A percentile compares a stretch with the other conserved stretches of the same genome.
Conservation (phyloP, 2,113 vertebrate species). For the Axis porcinus region DNA sequence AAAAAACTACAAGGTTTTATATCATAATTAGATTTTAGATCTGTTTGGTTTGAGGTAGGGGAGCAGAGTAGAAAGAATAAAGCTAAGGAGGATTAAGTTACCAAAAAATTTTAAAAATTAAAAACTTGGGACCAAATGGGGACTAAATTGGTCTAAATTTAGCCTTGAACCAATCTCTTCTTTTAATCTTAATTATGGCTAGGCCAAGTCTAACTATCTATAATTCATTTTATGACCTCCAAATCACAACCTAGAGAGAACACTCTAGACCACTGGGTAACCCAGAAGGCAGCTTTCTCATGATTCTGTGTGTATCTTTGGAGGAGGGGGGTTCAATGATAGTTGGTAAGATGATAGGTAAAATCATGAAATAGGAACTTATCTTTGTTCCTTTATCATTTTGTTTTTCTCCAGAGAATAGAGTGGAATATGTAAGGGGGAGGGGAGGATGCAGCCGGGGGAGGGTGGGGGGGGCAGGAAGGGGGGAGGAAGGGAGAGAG, state of each 20-base stretch:
- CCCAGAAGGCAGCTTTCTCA: background rate
- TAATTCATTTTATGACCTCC: background rate
- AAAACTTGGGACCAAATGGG: background rate
- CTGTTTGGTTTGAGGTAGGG: background rate
- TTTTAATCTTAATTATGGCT: background rate
- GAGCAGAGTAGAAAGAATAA: background rate
- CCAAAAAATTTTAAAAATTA: background rate
- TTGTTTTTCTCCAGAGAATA: background rate
- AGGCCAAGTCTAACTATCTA: background rate
- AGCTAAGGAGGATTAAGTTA: background rate
- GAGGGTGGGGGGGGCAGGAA: too few relatives aligned
- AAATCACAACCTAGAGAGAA: background rate
- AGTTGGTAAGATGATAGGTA: too few relatives aligned
- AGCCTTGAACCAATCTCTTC: background rate
- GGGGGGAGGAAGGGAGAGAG: too few relatives aligned
- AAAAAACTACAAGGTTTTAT: background rate
- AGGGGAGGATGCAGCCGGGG: fast-evolving
- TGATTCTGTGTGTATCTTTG: too few relatives aligned
- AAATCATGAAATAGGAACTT: too few relatives aligned
- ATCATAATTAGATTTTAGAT: background rate
- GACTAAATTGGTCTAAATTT: background rate
- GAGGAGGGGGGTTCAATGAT: too few relatives aligned
- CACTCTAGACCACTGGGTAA: background rate
- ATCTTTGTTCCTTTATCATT: too few relatives aligned
- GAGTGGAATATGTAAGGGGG: background rate